Conservation (phyloP, 2,888 invertebrate genomes). For the Monoplex corrugatus region DNA sequence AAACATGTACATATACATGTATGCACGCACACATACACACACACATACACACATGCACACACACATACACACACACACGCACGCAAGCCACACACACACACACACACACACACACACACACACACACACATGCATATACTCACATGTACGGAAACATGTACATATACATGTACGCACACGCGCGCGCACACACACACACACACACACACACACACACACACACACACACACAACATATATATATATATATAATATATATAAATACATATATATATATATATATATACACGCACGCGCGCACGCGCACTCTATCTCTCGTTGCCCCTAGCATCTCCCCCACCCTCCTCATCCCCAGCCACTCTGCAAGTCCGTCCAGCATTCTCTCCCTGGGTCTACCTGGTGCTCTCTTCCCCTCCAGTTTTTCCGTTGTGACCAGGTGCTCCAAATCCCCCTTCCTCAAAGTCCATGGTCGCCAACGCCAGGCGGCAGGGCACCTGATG, state of each 20-base stretch:
- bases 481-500: no score
- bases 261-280: not conserved
- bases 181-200: not conserved
- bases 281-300: not conserved
- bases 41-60: not conserved
- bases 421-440: no score
- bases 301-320: no score
- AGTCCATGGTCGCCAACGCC: no score
- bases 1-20: not conserved
- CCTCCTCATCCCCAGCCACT: no score
- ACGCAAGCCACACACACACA: not conserved
- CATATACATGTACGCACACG: not conserved
- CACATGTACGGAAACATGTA: not conserved
- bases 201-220: not conserved
- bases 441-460: no score
- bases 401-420: no score
- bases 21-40: slow-evolving; percentile 7
- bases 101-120: not conserved
- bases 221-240: no score
- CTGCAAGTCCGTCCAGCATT: no score
- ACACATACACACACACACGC: not conserved
- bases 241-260: not conserved
- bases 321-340: no score
- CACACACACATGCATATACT: not conserved
- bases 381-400: no score